Percentiles rank a stretch among this genome's conserved stretches.
phyloP scores from a whole-genome alignment of 2,888 invertebrate species.

The Machimus rusticus region DNA sequence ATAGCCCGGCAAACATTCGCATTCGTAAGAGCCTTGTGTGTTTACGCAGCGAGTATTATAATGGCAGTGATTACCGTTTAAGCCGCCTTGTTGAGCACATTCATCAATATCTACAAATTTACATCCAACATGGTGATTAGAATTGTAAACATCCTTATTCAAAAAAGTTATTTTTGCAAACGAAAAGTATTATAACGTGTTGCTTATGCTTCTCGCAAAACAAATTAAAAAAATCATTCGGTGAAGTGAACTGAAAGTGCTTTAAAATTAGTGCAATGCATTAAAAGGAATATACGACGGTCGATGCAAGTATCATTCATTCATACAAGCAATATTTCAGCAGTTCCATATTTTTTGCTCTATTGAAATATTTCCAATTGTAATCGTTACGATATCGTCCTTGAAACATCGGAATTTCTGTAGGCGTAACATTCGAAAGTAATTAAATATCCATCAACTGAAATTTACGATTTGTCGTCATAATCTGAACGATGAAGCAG shows the following conservation, averaged over 20 bases:
- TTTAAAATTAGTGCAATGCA: background rate
- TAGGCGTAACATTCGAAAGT: background rate
- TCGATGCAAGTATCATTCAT: background rate
- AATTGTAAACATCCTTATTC: background rate
- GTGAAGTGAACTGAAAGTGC: background rate
- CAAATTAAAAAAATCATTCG: background rate
- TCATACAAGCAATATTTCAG: background rate
- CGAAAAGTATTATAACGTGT: background rate
- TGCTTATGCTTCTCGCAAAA: background rate
- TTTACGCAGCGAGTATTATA: conserved; percentile 85
- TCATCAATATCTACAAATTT: conserved; percentile 79
- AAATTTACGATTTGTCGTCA: background rate
- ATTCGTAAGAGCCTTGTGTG: conserved; percentile 81
- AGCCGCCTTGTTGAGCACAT: conserved; percentile 79
- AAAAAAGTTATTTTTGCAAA: background rate
- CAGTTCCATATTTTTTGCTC: background rate
- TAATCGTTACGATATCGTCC: background rate
- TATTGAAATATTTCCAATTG: background rate
- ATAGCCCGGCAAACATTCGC: conserved; percentile 84
- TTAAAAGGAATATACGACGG: background rate
- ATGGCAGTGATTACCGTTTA: conserved; percentile 85
- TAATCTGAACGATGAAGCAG: background rate
- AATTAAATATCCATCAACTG: background rate
- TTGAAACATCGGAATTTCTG: background rate
- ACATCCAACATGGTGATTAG: background rate